Evolutionary conservation across 2,113 vertebrate species (phyloP).

Genomic region (Pachyramphus minor): DNA sequence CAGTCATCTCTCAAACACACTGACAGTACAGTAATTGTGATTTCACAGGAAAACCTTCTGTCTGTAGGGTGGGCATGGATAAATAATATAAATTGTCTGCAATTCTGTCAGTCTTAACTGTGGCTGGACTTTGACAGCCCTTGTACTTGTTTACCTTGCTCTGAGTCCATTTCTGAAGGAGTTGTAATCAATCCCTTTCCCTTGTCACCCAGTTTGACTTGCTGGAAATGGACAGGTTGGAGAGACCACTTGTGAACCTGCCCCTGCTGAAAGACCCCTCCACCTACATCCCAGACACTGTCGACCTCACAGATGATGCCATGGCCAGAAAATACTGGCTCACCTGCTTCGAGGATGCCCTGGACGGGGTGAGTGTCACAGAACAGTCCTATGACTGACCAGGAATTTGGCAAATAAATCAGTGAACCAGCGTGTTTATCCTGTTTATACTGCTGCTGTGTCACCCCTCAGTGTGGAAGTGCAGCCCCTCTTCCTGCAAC

Average conservation of each 20-base stretch:
- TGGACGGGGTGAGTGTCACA: slow-evolving; percentile 84
- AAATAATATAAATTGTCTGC: neutral
- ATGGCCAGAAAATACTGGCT: slow-evolving; percentile 96
- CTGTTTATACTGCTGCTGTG: neutral
- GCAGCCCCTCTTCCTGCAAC: neutral
- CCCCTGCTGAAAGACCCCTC: slow-evolving; percentile 90
- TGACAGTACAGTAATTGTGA: neutral
- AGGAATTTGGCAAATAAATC: neutral
- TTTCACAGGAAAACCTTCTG: neutral
- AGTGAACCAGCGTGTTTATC: neutral
- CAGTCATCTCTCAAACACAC: neutral
- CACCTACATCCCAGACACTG: slow-evolving; percentile 93
- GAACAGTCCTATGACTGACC: neutral
- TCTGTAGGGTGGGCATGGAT: neutral
- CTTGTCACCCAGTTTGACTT: slow-evolving; percentile 86
- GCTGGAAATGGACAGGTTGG: slow-evolving; percentile 96
- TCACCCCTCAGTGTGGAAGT: neutral
- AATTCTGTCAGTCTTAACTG: neutral
- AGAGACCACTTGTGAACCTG: slow-evolving; percentile 89
- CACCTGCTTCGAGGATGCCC: slow-evolving; percentile 92
- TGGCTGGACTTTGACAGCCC: neutral
- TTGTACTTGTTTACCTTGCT: neutral
- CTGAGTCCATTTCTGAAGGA: neutral
- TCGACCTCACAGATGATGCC: slow-evolving; percentile 91
- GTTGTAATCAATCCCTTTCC: neutral